Percentiles rank a stretch among this genome's conserved stretches.
Conservation (phyloP, 2,888 invertebrate species). For the Synergus umbraculus region DNA sequence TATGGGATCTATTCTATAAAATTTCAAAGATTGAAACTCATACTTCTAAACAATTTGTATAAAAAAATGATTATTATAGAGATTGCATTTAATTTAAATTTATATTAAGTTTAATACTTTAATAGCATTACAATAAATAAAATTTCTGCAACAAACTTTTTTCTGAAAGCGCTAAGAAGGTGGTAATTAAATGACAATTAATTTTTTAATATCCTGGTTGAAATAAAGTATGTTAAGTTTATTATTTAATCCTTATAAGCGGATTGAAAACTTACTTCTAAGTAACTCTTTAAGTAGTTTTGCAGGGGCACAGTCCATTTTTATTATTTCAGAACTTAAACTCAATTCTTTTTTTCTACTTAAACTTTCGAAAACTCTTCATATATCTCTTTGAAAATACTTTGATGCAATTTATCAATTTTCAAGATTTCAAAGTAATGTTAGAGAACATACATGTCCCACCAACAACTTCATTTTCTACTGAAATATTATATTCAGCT, state of each 20-base stretch:
- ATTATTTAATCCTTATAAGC: neutral
- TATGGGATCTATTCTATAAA: too few species aligned
- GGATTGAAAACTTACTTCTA: neutral
- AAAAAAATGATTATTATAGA: too few species aligned
- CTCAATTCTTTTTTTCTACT: neutral
- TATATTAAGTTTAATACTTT: too few species aligned
- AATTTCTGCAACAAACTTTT: too few species aligned
- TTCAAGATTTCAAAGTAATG: neutral
- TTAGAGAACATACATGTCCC: neutral
- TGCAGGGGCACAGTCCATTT: neutral
- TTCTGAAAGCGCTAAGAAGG: neutral
- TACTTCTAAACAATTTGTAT: neutral
- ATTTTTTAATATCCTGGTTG: neutral
- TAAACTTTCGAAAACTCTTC: neutral
- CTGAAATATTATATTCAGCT: neutral
- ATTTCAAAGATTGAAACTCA: too few species aligned
- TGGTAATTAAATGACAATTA: neutral
- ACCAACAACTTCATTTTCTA: neutral
- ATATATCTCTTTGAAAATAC: neutral
- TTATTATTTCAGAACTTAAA: neutral
- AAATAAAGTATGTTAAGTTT: neutral
- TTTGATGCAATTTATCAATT: neutral
- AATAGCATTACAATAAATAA: too few species aligned
- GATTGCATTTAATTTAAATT: too few species aligned
- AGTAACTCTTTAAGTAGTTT: neutral